Evolutionary conservation across 1,140 invertebrate species (phyloP).

Genomic region (Babylonia areolata): DNA sequence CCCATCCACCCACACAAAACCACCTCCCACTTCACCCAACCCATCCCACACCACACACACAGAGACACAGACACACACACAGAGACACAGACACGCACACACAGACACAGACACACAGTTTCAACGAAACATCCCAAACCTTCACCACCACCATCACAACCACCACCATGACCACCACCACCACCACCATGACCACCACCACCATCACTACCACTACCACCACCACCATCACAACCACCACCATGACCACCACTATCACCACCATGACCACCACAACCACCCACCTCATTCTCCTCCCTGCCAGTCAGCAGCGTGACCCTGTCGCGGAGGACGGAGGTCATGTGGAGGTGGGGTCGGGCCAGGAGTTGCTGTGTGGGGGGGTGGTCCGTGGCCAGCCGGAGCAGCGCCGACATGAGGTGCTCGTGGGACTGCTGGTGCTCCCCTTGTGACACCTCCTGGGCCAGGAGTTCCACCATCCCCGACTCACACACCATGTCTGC

Average conservation of each 20-base stretch:
- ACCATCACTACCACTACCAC: too few relatives aligned
- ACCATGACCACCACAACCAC: background rate
- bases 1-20: too few relatives aligned
- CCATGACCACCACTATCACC: too few relatives aligned
- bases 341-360: slow-evolving; percentile 76
- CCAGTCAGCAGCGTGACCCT: slow-evolving; percentile 71
- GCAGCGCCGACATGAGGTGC: slow-evolving; percentile 79
- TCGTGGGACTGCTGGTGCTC: slow-evolving; percentile 78
- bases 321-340: slow-evolving; percentile 74
- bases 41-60: background rate
- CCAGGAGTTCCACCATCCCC: slow-evolving; percentile 80
- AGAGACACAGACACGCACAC: too few relatives aligned
- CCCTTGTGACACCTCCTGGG: slow-evolving; percentile 76
- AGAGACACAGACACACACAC: background rate
- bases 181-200: too few relatives aligned
- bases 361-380: slow-evolving; percentile 77
- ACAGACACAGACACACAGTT: background rate
- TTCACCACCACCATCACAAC: too few relatives aligned
- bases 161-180: too few relatives aligned
- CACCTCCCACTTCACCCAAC: background rate
- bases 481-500: slow-evolving; percentile 78
- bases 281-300: slow-evolving; percentile 72
- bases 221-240: too few relatives aligned
- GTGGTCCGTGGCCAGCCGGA: slow-evolving; percentile 77
- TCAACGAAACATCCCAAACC: background rate